Evolutionary conservation across 2,888 invertebrate species (phyloP).

Genomic region (Epinotia ramella): DNA sequence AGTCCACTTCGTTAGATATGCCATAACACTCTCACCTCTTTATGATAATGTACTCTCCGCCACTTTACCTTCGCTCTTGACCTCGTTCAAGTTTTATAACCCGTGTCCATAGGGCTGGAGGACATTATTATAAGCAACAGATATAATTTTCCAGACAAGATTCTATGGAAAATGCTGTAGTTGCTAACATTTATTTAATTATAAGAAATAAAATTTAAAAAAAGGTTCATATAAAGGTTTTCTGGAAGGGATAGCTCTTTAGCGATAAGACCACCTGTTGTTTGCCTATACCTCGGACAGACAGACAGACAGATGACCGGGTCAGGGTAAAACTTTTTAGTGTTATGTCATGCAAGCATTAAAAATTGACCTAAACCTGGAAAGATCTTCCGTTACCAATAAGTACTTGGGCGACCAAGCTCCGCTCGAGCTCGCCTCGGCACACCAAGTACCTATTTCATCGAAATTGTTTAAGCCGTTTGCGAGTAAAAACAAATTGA

Average conservation of each 20-base stretch:
- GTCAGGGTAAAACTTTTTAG: conserved; percentile 23
- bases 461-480: too few species aligned
- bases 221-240: too few species aligned
- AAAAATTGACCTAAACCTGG: too few species aligned
- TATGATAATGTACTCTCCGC: conserved; percentile 24
- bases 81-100: conserved; percentile 11
- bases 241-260: too few species aligned
- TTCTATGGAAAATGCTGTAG: conserved; percentile 69
- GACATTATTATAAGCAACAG: conserved; percentile 59
- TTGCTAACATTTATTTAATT: conserved; percentile 64
- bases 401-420: too few species aligned
- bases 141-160: conserved; percentile 69
- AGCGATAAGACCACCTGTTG: too few species aligned
- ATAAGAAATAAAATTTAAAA: too few species aligned
- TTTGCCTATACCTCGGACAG: conserved; percentile 34
- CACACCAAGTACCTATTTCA: too few species aligned
- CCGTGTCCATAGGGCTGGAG: conserved; percentile 12
- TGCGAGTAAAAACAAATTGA: too few species aligned
- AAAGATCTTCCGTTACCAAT: too few species aligned
- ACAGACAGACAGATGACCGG: conserved; percentile 28
- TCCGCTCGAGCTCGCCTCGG: too few species aligned
- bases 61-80: conserved; percentile 29
- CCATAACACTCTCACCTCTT: conserved; percentile 29
- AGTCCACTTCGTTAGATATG: conserved; percentile 25
- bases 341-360: conserved; percentile 4